These are phyloP conservation scores for Dipodomys ordii DNA, from an alignment of 2,113 vertebrate genomes.

Conservation along the genomic window DNA sequence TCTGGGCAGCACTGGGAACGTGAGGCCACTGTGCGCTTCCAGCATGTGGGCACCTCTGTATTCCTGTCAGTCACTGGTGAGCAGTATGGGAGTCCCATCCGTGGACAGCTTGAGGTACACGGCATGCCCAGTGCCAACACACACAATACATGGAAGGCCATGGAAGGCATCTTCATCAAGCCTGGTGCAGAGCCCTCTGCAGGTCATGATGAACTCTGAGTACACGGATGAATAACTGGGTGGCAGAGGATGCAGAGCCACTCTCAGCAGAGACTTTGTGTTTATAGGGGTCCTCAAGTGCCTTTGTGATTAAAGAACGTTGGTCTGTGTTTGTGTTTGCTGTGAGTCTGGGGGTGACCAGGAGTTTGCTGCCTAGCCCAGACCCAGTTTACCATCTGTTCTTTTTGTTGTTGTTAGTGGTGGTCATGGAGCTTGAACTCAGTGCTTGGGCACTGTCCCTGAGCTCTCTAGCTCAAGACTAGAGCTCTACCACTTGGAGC, in stretches of 20 bases:
- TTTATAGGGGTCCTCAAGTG: conserved; percentile 66
- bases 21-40: conserved; percentile 93
- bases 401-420: neutral
- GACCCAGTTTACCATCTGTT: neutral
- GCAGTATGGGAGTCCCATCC: conserved; percentile 96
- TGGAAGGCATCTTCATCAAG: conserved; percentile 98
- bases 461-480: too few relatives aligned
- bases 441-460: too few relatives aligned
- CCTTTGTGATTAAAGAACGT: conserved; percentile 79
- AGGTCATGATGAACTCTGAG: conserved; percentile 95
- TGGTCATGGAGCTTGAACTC: too few relatives aligned
- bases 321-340: conserved; percentile 42
- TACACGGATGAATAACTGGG: neutral
- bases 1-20: conserved; percentile 93
- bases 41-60: conserved; percentile 93
- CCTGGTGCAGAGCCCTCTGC: conserved; percentile 86
- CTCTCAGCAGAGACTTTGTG: conserved; percentile 46
- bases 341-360: neutral
- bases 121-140: conserved; percentile 91
- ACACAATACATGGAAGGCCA: conserved; percentile 96
- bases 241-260: neutral
- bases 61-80: conserved; percentile 97
- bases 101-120: conserved; percentile 96
- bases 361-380: neutral
- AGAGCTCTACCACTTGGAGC: too few relatives aligned